Conservation (phyloP, 1,140 invertebrate species). For the Drepana arcuata region DNA sequence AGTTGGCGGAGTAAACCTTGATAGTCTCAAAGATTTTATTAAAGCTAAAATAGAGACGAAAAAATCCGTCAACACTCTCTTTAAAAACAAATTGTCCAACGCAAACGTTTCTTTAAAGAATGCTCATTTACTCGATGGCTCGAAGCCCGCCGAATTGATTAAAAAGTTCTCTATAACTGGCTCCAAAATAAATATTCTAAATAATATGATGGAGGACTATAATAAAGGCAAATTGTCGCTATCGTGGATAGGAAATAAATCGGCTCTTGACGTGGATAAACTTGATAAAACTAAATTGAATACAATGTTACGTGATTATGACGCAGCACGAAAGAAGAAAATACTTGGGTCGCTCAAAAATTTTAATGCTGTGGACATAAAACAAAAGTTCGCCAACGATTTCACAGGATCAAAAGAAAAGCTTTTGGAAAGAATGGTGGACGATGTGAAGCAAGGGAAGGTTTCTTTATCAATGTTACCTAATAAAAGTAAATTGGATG, state of each 20-base stretch:
- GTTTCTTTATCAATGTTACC: not conserved
- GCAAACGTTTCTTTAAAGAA: slow-evolving; percentile 6
- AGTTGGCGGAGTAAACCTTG: slow-evolving; percentile 18
- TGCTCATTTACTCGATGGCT: slow-evolving; percentile 8
- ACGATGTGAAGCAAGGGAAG: not conserved
- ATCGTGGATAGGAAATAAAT: slow-evolving; percentile 13
- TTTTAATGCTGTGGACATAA: slow-evolving; percentile 6
- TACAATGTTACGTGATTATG: slow-evolving; percentile 22
- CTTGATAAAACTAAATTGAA: slow-evolving; percentile 20
- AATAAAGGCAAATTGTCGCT: slow-evolving; percentile 23
- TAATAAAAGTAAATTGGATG: not conserved
- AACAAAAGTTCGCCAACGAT: not conserved
- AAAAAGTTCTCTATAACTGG: slow-evolving; percentile 18
- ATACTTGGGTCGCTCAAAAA: slow-evolving; percentile 3
- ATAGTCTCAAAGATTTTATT: slow-evolving; percentile 15
- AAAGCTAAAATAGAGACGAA: slow-evolving; percentile 7
- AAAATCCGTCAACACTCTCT: not conserved
- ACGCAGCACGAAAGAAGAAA: slow-evolving; percentile 12
- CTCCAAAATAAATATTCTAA: slow-evolving; percentile 20
- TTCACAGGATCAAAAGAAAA: not conserved
- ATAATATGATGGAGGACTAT: slow-evolving; percentile 23
- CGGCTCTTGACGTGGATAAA: slow-evolving; percentile 13
- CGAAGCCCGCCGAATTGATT: slow-evolving; percentile 10
- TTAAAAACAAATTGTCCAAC: slow-evolving; percentile 7
- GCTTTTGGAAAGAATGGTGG: not conserved